phyloP scores from a whole-genome alignment of 1,140 invertebrate genomes.

The Leptinotarsa defecta region DNA sequence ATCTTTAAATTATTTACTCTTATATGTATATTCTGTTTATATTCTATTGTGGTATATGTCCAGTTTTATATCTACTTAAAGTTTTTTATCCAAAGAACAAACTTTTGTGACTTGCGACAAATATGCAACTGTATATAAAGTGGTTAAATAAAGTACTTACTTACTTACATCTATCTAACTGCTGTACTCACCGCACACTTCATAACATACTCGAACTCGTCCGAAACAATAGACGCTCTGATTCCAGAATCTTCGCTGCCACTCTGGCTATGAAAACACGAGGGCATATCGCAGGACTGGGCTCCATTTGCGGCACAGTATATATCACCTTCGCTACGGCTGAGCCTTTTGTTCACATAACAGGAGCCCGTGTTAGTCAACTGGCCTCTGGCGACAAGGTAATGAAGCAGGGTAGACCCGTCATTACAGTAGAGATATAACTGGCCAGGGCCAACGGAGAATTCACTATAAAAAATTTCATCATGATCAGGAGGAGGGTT shows the following conservation, averaged over 20 bases:
- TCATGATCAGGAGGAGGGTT: not conserved
- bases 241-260: constrained; percentile 53
- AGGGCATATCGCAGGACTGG: constrained; percentile 41
- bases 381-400: constrained; percentile 58
- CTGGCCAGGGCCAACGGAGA: constrained; percentile 59
- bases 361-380: constrained; percentile 21
- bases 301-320: constrained; percentile 30
- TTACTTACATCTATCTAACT: not conserved
- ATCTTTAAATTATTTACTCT: no score
- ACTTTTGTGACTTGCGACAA: no score
- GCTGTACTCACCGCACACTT: constrained; percentile 47
- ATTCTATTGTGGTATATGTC: no score
- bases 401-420: constrained; percentile 56
- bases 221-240: constrained; percentile 46
- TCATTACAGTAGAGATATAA: constrained; percentile 60
- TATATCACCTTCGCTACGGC: constrained; percentile 61
- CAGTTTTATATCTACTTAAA: no score
- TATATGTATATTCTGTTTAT: no score
- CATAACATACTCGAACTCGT: constrained; percentile 45
- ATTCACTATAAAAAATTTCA: constrained; percentile 53
- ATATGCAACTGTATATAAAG: no score
- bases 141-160: no score
- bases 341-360: constrained; percentile 51
- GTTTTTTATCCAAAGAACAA: no score
- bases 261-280: constrained; percentile 47